Evolutionary conservation across 2,797 vertebrate genomes (phyloP), one percentile per base, ranked within the genome.

Genomic region (Hippocampus kuda): DNA sequence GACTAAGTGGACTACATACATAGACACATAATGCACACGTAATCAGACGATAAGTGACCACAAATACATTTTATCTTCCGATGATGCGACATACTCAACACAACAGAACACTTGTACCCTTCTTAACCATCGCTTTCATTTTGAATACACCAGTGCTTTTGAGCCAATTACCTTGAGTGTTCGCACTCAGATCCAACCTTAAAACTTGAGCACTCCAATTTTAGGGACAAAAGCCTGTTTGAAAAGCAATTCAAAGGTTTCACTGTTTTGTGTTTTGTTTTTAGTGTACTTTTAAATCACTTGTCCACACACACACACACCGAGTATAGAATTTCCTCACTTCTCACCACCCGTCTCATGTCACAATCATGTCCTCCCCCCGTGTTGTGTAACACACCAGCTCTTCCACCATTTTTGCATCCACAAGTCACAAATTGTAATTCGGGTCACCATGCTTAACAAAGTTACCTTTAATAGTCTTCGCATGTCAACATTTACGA

Each of bases 301-400:
- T 38, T 38, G 7, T 38, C 34, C 34, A 38, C 5, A 34, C 34
- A 34, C 34, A 34, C 34, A 34, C 34, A 34, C 34, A 34, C 34
- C 6, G 30, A 48, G 44, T 71, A 60, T n/a, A 48, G 13, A n/a
- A 62, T 81, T 72, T 76, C 70, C 69, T 78, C 60, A 65, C 68
- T 38, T 68, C 68, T 78, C 46, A 9, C 34, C 12, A 16, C 18
- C 27, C 68, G 66, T 67, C 2, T 7, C 42, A 67, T 38, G 44
- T 46, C 44, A 46, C 44, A 46, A 46, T 46, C 44, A 2, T 4
- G 11, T 4, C 44, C 44, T 49, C 24, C 65, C 30, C 68, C 5
- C 56, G 66, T 66, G 63, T 66, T 49, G 27, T 70, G 38, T 73
- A 13, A 66, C 13, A 73, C 65, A 63, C 24, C 64, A 63, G 24